These are phyloP conservation scores for Diphyllodes magnificus DNA, from an alignment of 2,113 vertebrate genomes.

Conservation along the genomic window DNA sequence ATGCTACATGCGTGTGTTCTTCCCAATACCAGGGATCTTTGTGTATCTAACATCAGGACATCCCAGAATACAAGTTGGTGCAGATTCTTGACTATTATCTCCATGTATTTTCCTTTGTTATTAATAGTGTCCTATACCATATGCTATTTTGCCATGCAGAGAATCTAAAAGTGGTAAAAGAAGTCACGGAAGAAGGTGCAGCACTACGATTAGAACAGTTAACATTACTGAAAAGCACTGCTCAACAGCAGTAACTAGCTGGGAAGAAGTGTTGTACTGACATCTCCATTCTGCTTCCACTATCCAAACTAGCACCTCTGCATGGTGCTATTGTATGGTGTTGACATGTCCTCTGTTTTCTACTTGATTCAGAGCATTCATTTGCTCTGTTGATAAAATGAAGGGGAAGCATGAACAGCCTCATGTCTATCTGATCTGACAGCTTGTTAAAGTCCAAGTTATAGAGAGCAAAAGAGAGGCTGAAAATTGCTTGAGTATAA, in stretches of 20 bases:
- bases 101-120: neutral
- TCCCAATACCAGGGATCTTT: neutral
- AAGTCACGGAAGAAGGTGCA: neutral
- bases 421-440: neutral
- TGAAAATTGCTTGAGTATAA: neutral
- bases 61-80: neutral
- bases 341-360: neutral
- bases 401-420: neutral
- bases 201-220: neutral
- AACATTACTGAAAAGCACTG: neutral
- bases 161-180: neutral
- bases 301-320: neutral
- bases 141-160: neutral
- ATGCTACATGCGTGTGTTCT: fast-evolving
- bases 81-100: neutral
- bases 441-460: neutral
- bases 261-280: neutral
- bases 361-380: neutral
- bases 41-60: neutral
- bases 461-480: neutral
- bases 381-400: neutral
- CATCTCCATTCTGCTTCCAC: neutral
- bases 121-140: neutral
- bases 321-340: neutral
- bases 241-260: neutral